Conservation (phyloP, 2,113 vertebrate genomes). For the Okapia johnstoni region DNA sequence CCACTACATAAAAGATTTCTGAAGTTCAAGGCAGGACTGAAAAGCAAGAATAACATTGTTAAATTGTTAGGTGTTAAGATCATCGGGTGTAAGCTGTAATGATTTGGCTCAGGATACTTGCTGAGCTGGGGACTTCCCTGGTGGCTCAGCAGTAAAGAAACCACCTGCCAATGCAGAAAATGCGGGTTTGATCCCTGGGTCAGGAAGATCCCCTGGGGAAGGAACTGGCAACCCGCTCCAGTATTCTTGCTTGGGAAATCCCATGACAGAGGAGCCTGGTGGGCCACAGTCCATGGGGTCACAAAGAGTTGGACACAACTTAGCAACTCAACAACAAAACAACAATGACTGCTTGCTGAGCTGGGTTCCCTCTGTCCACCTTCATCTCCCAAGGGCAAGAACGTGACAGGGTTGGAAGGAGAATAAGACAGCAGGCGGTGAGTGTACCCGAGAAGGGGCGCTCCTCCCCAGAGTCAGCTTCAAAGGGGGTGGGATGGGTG, state of each 20-base stretch:
- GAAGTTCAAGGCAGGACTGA: neutral
- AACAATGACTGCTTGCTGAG: neutral
- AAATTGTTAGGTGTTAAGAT: neutral
- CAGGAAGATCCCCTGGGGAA: neutral
- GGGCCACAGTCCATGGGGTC: neutral
- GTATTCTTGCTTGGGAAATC: neutral
- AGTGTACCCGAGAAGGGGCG: neutral
- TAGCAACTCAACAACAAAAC: neutral
- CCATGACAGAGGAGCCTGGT: neutral
- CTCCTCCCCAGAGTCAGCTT: neutral
- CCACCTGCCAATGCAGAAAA: neutral
- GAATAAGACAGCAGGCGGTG: neutral
- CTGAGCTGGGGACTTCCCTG: neutral
- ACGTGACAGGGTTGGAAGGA: neutral
- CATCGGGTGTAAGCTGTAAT: neutral
- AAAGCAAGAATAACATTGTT: neutral
- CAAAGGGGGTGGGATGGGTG: neutral
- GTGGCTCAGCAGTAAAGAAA: neutral
- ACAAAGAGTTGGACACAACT: neutral
- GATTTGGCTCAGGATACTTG: neutral
- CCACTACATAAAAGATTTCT: neutral
- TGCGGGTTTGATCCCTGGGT: neutral
- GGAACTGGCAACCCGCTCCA: neutral
- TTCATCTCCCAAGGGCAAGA: neutral
- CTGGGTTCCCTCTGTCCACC: neutral